Evolutionary conservation across 2,113 vertebrate species (phyloP), one percentile per base, ranked within the genome.

Genomic region (Rhinoderma darwinii): DNA sequence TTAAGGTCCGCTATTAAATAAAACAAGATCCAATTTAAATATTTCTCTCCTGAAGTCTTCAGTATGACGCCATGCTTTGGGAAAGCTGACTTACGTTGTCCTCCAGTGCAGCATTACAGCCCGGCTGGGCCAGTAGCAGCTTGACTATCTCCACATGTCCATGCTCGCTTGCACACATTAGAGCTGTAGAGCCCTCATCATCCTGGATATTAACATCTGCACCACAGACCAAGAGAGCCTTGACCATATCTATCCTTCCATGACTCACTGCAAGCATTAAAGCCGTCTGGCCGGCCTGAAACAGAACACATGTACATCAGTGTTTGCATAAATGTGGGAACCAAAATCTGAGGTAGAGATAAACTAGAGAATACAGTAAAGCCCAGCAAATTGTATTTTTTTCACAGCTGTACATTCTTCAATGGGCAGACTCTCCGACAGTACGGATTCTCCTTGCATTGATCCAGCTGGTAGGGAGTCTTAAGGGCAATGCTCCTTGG

Each of bases 261-360:
- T 99, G 98, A 83, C 98, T 99, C 92, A 99, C 98, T 0, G 97
- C 98, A 81, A 99, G 94, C 98, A 99, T 99, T 91, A 99, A 93
- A 8, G 97, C 98, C 0, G 98, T 99, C 94, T 99, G 98, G 68
- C 98, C 98, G 15, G 98, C 98, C 98, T 99, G 91, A 0, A n/a
- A 0, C 18, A 59, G 47, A 68, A 70, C 44, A 27, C 44, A 84
- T 18, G 51, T 20, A 50, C 39, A 81, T 14, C 20, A 56, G n/a
- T 54, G 9, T 54, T 22, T 25, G 11, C 51, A 59, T 18, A 37
- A 39, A 20, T 10, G n/a, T 35, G n/a, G 14, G n/a, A n/a, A 41
- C 41, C 11, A 15, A 75, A 41, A 44, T 75, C 2, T 63, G n/a
- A 63, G 4, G n/a, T 30, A 14, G 10, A 63, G 59, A 30, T 1